Base-by-base conservation (phyloP, 2,797 vertebrate genomes). In the Gallirallus australis region DNA sequence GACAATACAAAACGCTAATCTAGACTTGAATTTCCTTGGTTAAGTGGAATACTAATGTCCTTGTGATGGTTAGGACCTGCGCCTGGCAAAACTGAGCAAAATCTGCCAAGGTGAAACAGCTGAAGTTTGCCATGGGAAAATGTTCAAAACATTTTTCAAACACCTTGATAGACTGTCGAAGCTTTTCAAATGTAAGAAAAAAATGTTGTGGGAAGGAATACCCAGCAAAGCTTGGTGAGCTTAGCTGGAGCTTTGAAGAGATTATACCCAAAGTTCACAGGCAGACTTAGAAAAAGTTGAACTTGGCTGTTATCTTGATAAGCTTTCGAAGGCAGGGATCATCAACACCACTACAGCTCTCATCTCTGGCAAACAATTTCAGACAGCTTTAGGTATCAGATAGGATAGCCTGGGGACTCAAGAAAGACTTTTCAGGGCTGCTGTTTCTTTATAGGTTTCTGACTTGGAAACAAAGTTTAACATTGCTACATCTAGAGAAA, bases 341-440 rank as follows among this genome's bases (percentile, higher is more conserved):
- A 94, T 96, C 96, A 95, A n/a, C 94, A 83, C 54, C 94, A 97
- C 81, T 82, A 91, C 50, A 89, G 79, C 31, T 96, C 94, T 97
- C 87, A 86, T 86, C 15, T 64, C 90, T 77, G 7, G 52, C 96
- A 97, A 97, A 97, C 81, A 96, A 96, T 97, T 98, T 96, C 97
- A 97, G 97, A 94, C 87, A 96, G 96, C 97, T 98, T 98, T 98
- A 97, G 83, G 86, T 95, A 93, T 95, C 86, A 97, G 94, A 96
- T 96, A 84, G 23, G 84, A 47, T 89, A 87, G 86, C 86, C n/a
- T 61, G 80, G 82, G 68, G 82, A 93, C 73, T 70, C n/a, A 42
- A 86, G 90, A 90, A 90, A 93, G 85, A 94, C 94, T 95, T 95
- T 96, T 95, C 75, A 60, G 79, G 64, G 35, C 56, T 56, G 40